Conservation (phyloP, 1,140 invertebrate genomes). For the Meteorus sp. region DNA sequence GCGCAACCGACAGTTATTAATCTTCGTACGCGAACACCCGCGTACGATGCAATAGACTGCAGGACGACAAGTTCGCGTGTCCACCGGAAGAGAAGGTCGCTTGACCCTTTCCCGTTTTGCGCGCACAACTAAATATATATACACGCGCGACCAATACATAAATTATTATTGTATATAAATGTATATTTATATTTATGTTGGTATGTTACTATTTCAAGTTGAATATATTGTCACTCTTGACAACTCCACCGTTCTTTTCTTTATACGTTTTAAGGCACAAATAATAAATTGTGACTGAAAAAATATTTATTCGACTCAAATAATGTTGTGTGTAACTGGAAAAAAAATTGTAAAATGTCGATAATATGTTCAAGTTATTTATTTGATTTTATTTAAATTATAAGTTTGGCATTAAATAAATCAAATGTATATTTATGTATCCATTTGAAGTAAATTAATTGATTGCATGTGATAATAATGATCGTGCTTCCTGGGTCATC, state of each 20-base stretch:
- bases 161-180: too few relatives aligned
- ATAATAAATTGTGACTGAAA: too few relatives aligned
- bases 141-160: too few relatives aligned
- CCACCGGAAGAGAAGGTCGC: constrained; percentile 27
- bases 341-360: too few relatives aligned
- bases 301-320: too few relatives aligned
- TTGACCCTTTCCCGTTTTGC: constrained; percentile 18
- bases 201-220: too few relatives aligned
- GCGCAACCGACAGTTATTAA: constrained; percentile 26
- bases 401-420: neutral
- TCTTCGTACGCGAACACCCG: constrained; percentile 29
- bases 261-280: too few relatives aligned
- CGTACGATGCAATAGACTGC: constrained; percentile 13
- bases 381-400: neutral
- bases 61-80: constrained; percentile 27
- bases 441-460: neutral
- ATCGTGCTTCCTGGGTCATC: constrained; percentile 12
- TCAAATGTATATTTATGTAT: neutral
- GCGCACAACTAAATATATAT: constrained; percentile 15
- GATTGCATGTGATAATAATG: constrained; percentile 9
- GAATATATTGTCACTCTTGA: too few relatives aligned
- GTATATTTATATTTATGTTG: too few relatives aligned
- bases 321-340: too few relatives aligned
- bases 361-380: neutral
- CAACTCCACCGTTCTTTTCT: too few relatives aligned